Evolutionary conservation across 1,140 invertebrate species (phyloP).

Genomic region (Drosophila lacertosa): DNA sequence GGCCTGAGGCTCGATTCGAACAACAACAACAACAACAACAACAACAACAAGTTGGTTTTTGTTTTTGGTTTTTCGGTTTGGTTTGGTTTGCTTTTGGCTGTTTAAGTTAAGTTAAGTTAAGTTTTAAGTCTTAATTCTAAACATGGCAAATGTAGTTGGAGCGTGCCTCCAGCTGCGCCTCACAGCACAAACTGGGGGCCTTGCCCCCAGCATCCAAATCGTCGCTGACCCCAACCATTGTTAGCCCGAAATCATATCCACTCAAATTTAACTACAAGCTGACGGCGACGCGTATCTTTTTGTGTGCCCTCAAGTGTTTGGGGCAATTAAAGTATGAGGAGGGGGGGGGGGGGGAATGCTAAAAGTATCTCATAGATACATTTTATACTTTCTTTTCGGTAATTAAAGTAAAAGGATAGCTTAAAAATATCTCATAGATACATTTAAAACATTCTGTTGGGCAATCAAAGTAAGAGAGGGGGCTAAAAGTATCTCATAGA

Average conservation of each 20-base stretch:
- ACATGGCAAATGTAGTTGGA: constrained; percentile 77
- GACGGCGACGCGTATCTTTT: no score
- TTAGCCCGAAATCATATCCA: constrained; percentile 61
- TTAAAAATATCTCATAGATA: no score
- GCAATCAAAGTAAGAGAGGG: no score
- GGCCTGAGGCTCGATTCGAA: constrained; percentile 34
- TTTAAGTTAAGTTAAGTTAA: no score
- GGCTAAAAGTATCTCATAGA: no score
- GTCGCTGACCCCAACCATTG: constrained; percentile 64
- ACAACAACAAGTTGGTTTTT: constrained; percentile 43
- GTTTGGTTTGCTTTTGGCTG: constrained; percentile 33
- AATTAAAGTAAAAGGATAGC: no score
- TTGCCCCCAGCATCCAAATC: constrained; percentile 53
- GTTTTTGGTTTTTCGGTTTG: constrained; percentile 32
- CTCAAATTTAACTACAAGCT: constrained; percentile 1
- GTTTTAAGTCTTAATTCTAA: constrained; percentile 80
- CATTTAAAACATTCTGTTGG: no score
- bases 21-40: constrained; percentile 8
- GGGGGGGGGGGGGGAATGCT: no score
- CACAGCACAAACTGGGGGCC: constrained; percentile 60
- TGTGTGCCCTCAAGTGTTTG: not conserved
- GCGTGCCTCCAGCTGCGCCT: constrained; percentile 68
- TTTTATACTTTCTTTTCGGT: no score
- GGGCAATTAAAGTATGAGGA: constrained; percentile 5
- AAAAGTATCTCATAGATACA: no score